Base-by-base conservation (phyloP, 2,113 vertebrate species). In the Halcyon malimbica region DNA sequence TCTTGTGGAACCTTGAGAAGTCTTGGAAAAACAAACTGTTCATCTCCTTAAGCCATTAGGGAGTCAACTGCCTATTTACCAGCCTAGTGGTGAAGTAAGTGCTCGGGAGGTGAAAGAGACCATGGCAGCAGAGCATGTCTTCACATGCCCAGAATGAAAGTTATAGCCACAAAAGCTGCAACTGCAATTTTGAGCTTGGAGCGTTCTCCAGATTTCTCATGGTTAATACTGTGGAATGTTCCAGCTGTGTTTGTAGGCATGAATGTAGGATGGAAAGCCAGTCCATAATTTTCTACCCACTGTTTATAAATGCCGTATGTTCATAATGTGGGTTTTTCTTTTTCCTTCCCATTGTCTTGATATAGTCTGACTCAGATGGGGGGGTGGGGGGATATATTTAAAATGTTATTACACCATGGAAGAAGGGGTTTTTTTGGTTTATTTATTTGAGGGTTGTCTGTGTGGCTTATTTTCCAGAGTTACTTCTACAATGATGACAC, bases 401-500 rank as follows among this genome's bases (percentile, higher is more conserved):
- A 89, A 50, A 87, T 82, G 29, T 57, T 91, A 2, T 29, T 89
- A 51, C 65, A 51, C 46, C 44, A 37, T 48, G 28, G 28, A 29
- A 70, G 44, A 59, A 69, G 14, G 35, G 4, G 4, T 7, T 13
- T 46, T n/a, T 39, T 62, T 56, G 9, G 39, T 88, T 90, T 70
- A 28, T 84, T 95, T 96, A 82, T 82, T 92, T 87, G 33, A 8
- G 10, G 10, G 71, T 90, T 88, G 54, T 67, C 35, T 77, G 6
- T 80, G 71, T 71, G 87, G 67, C 33, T 70, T 97, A 46, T 98
- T 97, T 98, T 98, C 89, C 97, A 99, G 99, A 99, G 98, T 98
- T 99, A 99, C 94, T 99, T 99, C 98, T 99, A 98, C 93, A 99
- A 99, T 13, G 98, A 99, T 79, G 99, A 99, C 92, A 99, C 98